Conservation (phyloP, 2,797 vertebrate genomes). For the Momotus momota region DNA sequence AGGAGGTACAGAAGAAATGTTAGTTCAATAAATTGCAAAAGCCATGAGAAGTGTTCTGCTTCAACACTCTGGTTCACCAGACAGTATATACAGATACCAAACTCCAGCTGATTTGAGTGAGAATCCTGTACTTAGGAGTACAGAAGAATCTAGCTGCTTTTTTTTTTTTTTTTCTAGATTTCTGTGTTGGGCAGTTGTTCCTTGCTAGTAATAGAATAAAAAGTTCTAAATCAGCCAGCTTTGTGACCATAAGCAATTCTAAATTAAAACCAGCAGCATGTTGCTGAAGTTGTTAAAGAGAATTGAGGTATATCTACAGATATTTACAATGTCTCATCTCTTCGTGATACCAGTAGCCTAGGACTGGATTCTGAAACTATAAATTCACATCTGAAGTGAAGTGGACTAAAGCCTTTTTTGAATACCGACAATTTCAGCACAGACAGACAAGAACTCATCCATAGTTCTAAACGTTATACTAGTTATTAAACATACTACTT, state of each 20-base stretch:
- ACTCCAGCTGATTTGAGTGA: background rate
- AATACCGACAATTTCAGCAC: background rate
- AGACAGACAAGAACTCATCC: background rate
- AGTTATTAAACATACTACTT: background rate
- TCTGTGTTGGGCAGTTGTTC: background rate
- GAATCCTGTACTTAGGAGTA: background rate
- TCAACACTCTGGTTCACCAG: background rate
- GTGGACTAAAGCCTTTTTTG: background rate
- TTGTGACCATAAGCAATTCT: background rate
- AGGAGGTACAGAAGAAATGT: background rate
- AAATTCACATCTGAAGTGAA: background rate
- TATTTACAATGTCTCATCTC: background rate
- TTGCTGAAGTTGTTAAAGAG: background rate
- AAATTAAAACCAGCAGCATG: background rate
- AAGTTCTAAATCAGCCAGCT: background rate
- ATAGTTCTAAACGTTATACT: background rate
- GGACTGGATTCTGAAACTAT: background rate
- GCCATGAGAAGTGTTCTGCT: background rate
- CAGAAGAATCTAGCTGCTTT: background rate
- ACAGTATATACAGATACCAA: background rate
- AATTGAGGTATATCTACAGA: background rate
- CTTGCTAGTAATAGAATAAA: background rate
- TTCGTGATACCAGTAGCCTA: background rate
- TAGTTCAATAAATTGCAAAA: background rate
- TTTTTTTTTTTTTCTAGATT: background rate